Evolutionary conservation across 2,888 invertebrate species (phyloP), one percentile per base, ranked within the genome.

Genomic region (Rhingia rostrata): DNA sequence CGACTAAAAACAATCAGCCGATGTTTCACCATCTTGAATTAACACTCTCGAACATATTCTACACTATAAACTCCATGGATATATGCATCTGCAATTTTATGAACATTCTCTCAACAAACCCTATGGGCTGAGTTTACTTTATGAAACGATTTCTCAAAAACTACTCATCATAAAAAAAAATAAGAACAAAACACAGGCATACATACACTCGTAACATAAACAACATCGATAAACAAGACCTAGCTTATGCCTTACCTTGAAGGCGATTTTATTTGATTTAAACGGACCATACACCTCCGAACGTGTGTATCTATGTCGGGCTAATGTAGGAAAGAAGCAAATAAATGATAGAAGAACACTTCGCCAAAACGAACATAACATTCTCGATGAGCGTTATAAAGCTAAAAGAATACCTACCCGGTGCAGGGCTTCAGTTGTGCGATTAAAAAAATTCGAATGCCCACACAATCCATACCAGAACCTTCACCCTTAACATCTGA

Each of bases 251-350:
- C 39, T 77, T 47, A 77, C 77, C 82, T 77, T 82, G 77, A 49
- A 77, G 32, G 54, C 66, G 66, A 61, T 72, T 82, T 73, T 41
- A n/a, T 73, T 80, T 61, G 73, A 47, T 67, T 73, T 66, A 79
- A 72, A 49, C 35, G 35, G 10, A 63, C 30, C 60, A 32, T 12
- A 9, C 10, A n/a, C 4, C 7, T 14, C 7, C 7, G 14, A 33
- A 4, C 4, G 12, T 43, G 41, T 43, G 6, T 7, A 6, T 35
- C 37, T 51, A 6, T 73, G 45, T 45, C 14, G 10, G 10, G 43
- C 39, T 4, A 61, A 47, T 12, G 56, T 4, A 45, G 41, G 56
- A n/a, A 45, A 22, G 22, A 66, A 69, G 37, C 53, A 75, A 60
- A 14, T 1, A 53, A 45, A 75, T 51, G 43, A 22, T 45, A 41